phyloP scores from a whole-genome alignment of 2,113 vertebrate genomes.

The Tupaia chinensis region DNA sequence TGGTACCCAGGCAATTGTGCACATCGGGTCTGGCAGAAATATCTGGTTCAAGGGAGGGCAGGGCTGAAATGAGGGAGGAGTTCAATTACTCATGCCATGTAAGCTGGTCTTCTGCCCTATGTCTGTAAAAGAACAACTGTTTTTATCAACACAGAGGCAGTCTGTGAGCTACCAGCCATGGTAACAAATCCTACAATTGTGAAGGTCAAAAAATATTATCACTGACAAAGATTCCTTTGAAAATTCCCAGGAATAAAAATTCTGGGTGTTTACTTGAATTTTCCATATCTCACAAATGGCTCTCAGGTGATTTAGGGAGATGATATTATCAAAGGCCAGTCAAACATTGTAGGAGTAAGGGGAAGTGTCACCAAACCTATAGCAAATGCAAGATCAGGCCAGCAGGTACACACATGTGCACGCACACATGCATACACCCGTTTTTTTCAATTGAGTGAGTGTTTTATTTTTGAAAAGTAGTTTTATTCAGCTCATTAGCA shows the following conservation, averaged over 20 bases:
- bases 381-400: not conserved
- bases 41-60: fast-evolving
- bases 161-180: not conserved
- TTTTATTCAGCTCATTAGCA: too few relatives aligned
- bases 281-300: not conserved
- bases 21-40: not conserved
- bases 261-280: not conserved
- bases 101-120: not conserved
- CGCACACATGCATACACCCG: not conserved
- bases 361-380: not conserved
- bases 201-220: not conserved
- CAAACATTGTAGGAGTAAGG: not conserved
- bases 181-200: not conserved
- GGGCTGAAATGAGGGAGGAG: not conserved
- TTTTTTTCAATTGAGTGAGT: not conserved
- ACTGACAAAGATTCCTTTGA: not conserved
- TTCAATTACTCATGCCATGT: not conserved
- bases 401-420: not conserved
- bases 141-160: not conserved
- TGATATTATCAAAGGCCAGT: not conserved
- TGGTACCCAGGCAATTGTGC: not conserved
- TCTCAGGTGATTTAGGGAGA: not conserved
- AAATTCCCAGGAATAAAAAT: not conserved
- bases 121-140: not conserved
- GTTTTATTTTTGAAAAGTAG: not conserved